Base-by-base conservation (phyloP, 1,140 invertebrate genomes). In the Calycopis cecrops region DNA sequence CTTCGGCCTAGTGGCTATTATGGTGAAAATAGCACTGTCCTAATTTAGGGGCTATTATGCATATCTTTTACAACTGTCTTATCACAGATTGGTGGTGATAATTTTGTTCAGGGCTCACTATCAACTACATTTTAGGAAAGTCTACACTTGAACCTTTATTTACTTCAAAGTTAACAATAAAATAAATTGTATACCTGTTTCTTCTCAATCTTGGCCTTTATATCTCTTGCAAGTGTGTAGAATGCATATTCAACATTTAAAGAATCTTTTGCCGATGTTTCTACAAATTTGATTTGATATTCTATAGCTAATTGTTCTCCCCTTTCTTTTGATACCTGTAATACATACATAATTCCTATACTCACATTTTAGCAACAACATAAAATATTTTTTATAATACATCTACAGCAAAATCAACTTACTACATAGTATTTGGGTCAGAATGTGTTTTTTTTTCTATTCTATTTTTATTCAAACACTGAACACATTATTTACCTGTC, bases 171-270 rank as follows among this genome's bases (percentile, higher is more conserved):
- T 34, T 10, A 14, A 16, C 14, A 42, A 48, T 10, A 37, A 37
- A 14, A 10, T 4, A 42, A 49, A 50, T n/a, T 49, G n/a, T n/a
- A n/a, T 90, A 96, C 96, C 94, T 97, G 91, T 93, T 97, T 97
- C 79, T 97, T 97, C 89, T 98, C 96, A 91, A 96, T 97, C 91
- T 98, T 97, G 40, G 94, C 92, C 90, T 98, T 98, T 76, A 99
- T 99, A 62, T 97, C 96, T 90, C 97, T 96, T 52, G 98, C 97
- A 74, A 99, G 88, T 83, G 99, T 97, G 79, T 95, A 96, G 89
- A 99, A 99, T 50, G 98, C 98, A 74, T 94, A 93, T 76, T 99
- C 98, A 58, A 99, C 98, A 88, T 99, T 99, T 73, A 98, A 96
- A 74, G 98, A 98, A 55, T 96, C 95, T 88, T 99, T 99, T 37